phyloP scores from a whole-genome alignment of 2,113 vertebrate species.

The Eretmodus cyanostictus region DNA sequence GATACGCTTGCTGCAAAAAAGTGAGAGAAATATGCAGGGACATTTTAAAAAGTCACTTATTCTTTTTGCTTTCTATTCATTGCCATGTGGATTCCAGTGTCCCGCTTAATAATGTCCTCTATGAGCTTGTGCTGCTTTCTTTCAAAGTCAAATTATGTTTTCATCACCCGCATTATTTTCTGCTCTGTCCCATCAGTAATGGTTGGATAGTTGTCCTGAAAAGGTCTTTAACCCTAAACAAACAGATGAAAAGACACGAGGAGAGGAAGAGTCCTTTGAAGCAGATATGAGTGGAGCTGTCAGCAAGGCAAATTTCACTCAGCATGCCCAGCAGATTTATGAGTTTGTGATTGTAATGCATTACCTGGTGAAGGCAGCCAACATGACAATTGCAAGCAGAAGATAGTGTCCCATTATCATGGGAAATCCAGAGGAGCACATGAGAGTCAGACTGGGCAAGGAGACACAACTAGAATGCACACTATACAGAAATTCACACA shows the following conservation, averaged over 20 bases:
- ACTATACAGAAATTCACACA: neutral
- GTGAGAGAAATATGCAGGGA: neutral
- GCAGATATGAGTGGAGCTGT: constrained; percentile 21
- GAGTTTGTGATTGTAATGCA: constrained; percentile 28
- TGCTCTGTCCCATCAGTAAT: neutral
- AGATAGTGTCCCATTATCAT: constrained; percentile 14
- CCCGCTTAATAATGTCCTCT: neutral
- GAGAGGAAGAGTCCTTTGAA: constrained; percentile 8
- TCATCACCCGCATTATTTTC: neutral
- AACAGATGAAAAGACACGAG: neutral
- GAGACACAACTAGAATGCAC: neutral
- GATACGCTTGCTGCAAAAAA: neutral
- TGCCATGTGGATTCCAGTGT: neutral
- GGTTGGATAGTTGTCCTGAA: constrained; percentile 1
- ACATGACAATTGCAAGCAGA: constrained; percentile 21
- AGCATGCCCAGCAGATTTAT: constrained; percentile 8
- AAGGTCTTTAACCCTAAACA: neutral
- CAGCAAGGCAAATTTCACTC: neutral
- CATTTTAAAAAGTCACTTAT: neutral
- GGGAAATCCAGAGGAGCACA: constrained; percentile 17
- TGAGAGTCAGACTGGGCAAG: constrained; percentile 3
- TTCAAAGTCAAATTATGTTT: neutral
- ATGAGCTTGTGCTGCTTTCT: neutral
- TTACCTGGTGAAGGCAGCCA: constrained; percentile 37
- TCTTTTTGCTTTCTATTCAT: neutral